Base-by-base conservation (phyloP, 2,113 vertebrate species). In the Suncus etruscus region DNA sequence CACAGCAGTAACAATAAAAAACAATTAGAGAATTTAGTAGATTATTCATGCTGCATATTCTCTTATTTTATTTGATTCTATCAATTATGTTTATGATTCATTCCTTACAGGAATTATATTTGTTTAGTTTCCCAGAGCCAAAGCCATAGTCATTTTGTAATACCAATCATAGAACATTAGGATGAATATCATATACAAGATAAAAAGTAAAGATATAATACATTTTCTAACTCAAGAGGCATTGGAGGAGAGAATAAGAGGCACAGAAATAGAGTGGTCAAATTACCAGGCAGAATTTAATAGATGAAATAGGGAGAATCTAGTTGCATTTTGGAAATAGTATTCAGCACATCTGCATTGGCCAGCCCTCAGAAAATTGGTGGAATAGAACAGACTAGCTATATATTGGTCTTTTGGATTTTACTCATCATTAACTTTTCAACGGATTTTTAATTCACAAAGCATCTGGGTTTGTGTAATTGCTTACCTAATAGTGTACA, bases 361-460 rank as follows among this genome's bases (percentile, higher is more conserved):
- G 65, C 70, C 22, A 32, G 78, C 45, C 47, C 76, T 82, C 85
- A 29, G 29, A 79, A 89, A 94, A 48, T 68, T 75, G 22, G 39
- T 88, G 54, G 50, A 66, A 86, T 16, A 74, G 51, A 94, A 86
- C 5, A 94, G 80, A 87, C 31, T 92, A 77, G 54, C 74, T 94
- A 88, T 29, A 66, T 86, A 78, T 75, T 80, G 39, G 45, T 77
- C 68, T 95, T 94, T 88, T 51, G 80, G 68, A 93, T 94, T 96
- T 96, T 61, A 84, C 80, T 86, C 72, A 70, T 78, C 86, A 90
- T 95, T 95, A 95, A 89, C 86, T 96, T 91, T 91, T 84, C 80
- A 95, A 83, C 63, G 83, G 50, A 74, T 90, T 95, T 95, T 95
- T 95, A 86, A 95, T 90, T 87, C 80, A 86, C 68, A 90, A 96